These are phyloP conservation scores for Lethenteron reissneri DNA, from an alignment of 2,113 vertebrate genomes.

Conservation along the genomic window DNA sequence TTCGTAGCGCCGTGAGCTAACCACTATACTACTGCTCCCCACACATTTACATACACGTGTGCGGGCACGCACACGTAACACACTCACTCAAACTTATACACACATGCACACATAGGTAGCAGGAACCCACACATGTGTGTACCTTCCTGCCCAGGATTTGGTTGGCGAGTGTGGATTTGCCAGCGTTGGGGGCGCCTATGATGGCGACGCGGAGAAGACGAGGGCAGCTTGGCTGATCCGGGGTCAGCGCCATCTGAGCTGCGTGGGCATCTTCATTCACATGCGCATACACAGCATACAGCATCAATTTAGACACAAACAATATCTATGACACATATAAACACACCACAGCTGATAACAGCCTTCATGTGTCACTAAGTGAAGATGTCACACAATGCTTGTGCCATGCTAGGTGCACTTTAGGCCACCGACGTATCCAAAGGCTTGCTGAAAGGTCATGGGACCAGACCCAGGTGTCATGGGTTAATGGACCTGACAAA, in stretches of 20 bases:
- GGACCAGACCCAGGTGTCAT: no score
- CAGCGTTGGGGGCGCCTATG: slow-evolving; percentile 66
- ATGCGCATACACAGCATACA: no score
- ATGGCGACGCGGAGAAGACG: slow-evolving; percentile 47
- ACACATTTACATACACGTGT: neutral
- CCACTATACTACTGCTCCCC: no score
- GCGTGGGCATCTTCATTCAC: slow-evolving; percentile 31
- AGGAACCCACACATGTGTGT: neutral
- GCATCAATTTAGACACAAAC: neutral
- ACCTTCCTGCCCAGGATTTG: slow-evolving; percentile 77
- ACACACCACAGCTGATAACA: no score
- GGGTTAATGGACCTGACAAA: no score
- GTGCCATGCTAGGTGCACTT: no score
- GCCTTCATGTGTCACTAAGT: no score
- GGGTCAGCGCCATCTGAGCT: slow-evolving; percentile 24
- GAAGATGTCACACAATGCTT: no score
- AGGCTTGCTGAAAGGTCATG: no score
- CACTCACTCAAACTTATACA: neutral
- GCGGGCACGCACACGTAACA: neutral
- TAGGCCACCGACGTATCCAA: no score
- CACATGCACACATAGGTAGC: neutral
- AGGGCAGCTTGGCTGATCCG: slow-evolving; percentile 51
- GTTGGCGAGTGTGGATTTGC: slow-evolving; percentile 76
- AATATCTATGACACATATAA: accelerated
- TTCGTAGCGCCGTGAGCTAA: no score